Conservation (phyloP, 2,113 vertebrate species). For the Sceloporus tristichus region DNA sequence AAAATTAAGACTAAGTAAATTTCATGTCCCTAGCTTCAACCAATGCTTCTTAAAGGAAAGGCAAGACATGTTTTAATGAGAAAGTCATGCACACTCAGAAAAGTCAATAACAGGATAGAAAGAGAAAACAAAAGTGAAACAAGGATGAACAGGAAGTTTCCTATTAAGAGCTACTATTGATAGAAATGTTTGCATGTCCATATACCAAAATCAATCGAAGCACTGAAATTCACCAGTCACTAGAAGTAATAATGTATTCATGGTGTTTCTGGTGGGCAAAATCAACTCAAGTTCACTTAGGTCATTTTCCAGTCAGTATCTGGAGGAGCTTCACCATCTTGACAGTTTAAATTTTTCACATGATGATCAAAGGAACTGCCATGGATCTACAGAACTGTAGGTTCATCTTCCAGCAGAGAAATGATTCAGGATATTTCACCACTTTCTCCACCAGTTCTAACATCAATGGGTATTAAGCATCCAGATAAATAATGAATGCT, state of each 20-base stretch:
- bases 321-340: slow-evolving; percentile 3
- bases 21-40: no score
- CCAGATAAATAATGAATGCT: slow-evolving; percentile 20
- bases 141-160: neutral
- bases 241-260: slow-evolving; percentile 10
- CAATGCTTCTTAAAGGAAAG: no score
- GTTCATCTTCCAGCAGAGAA: slow-evolving; percentile 26
- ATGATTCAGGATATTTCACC: slow-evolving; percentile 14
- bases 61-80: no score
- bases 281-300: slow-evolving; percentile 1
- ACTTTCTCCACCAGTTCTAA: neutral
- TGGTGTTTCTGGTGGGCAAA: neutral
- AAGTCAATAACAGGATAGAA: neutral
- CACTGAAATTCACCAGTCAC: slow-evolving; percentile 32
- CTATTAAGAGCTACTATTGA: neutral
- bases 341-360: slow-evolving; percentile 23
- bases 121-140: neutral
- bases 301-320: slow-evolving; percentile 12
- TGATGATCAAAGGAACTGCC: slow-evolving; percentile 15
- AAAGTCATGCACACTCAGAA: no score
- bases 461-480: slow-evolving; percentile 21
- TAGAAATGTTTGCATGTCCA: no score
- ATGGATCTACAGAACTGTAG: neutral
- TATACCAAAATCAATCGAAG: neutral
- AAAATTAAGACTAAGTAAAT: no score